Evolutionary conservation across 1,140 invertebrate species (phyloP).

Genomic region (Heterodera schachtii): DNA sequence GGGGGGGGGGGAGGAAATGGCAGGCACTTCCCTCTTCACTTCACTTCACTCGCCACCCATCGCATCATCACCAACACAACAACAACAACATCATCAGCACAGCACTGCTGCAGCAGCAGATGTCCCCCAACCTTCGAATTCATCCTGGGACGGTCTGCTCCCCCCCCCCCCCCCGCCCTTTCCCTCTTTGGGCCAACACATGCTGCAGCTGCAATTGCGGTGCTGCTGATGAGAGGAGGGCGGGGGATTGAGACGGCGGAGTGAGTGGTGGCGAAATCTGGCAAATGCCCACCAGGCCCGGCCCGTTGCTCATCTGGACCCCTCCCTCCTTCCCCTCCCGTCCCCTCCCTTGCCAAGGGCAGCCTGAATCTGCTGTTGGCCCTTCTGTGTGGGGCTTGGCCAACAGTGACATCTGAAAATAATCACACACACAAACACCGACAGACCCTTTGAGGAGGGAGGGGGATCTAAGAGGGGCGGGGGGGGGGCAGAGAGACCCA

Average conservation of each 20-base stretch:
- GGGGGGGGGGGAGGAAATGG: neutral
- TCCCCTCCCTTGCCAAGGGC: neutral
- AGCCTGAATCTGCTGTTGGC: neutral
- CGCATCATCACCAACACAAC: neutral
- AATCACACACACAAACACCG: neutral
- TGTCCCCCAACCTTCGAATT: neutral
- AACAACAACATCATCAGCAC: neutral
- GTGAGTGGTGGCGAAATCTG: neutral
- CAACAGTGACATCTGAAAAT: neutral
- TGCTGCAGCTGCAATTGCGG: neutral
- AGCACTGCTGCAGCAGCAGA: neutral
- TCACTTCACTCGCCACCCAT: neutral
- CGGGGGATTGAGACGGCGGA: neutral
- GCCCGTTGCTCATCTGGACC: neutral
- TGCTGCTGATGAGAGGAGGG: neutral
- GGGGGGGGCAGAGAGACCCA: neutral
- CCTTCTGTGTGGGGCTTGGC: neutral
- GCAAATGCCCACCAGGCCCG: neutral
- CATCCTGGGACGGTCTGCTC: constrained; percentile 1
- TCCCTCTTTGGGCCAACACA: constrained; percentile 1
- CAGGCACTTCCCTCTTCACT: neutral
- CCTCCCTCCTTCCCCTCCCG: no score
- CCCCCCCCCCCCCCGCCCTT: neutral
- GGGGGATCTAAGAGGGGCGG: no score
- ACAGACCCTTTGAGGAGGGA: neutral